Percentiles rank a stretch among this genome's conserved stretches.
Conservation (phyloP, 2,888 invertebrate genomes). For the Harmothoe impar region DNA sequence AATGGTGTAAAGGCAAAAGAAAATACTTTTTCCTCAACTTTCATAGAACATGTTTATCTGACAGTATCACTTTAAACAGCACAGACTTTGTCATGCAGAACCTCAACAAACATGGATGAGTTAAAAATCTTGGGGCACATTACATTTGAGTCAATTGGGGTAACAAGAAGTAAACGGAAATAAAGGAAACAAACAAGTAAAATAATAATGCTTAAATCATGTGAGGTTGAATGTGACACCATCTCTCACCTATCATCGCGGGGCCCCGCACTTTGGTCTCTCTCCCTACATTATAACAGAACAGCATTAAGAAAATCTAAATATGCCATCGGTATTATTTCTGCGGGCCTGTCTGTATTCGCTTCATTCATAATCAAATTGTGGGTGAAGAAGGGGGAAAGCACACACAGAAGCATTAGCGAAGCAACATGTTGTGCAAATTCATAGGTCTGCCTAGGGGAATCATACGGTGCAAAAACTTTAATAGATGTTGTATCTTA, state of each 20-base stretch:
- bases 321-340: neutral
- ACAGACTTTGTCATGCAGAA: neutral
- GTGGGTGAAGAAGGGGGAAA: too few relatives aligned
- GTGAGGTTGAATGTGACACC: neutral
- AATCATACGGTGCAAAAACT: too few relatives aligned
- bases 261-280: slow-evolving; percentile 41
- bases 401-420: too few relatives aligned
- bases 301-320: slow-evolving; percentile 2
- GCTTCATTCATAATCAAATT: too few relatives aligned
- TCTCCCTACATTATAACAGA: slow-evolving; percentile 53
- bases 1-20: too few relatives aligned
- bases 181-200: neutral
- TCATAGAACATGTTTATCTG: too few relatives aligned
- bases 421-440: too few relatives aligned
- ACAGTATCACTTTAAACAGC: slow-evolving; percentile 5
- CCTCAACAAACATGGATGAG: neutral
- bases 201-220: too few relatives aligned
- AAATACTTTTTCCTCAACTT: too few relatives aligned
- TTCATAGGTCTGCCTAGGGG: too few relatives aligned
- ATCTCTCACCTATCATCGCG: slow-evolving; percentile 57
- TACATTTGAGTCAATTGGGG: neutral
- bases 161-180: neutral
- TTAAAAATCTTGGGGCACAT: neutral
- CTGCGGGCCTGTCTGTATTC: too few relatives aligned
- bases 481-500: too few relatives aligned